phyloP scores from a whole-genome alignment of 2,888 invertebrate genomes.

The Saturnia japonica region DNA sequence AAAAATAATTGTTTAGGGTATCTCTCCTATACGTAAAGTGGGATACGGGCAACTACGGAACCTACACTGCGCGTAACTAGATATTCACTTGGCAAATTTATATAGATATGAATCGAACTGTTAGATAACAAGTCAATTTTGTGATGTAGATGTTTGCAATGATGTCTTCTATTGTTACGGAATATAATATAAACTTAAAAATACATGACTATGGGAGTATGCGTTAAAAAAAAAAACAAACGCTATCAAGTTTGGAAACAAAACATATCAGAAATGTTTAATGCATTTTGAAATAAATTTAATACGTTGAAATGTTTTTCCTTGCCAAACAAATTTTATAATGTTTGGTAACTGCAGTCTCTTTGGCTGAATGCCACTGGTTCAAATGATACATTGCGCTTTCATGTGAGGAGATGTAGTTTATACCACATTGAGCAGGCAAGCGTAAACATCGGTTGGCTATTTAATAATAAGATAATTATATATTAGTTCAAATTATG shows the following conservation, averaged over 20 bases:
- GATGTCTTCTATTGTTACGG: too few relatives aligned
- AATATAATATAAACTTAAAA: not conserved
- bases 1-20: too few relatives aligned
- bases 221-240: not conserved
- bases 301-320: slow-evolving; percentile 10
- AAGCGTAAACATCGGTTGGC: not conserved
- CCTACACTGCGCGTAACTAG: too few relatives aligned
- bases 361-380: slow-evolving; percentile 17
- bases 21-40: too few relatives aligned
- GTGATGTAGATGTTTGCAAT: too few relatives aligned
- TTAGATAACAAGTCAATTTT: too few relatives aligned
- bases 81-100: too few relatives aligned
- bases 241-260: not conserved
- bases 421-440: slow-evolving; percentile 14
- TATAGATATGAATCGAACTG: too few relatives aligned
- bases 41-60: too few relatives aligned
- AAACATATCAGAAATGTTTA: not conserved
- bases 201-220: not conserved
- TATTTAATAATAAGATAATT: not conserved
- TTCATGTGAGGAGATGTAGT: slow-evolving; percentile 15
- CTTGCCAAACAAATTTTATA: slow-evolving; percentile 18
- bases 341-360: slow-evolving; percentile 17
- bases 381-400: slow-evolving; percentile 18
- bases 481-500: too few relatives aligned
- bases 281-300: slow-evolving; percentile 7